These are phyloP conservation scores for Ophion ventricosus DNA, from an alignment of 2,888 invertebrate genomes.

Conservation along the genomic window DNA sequence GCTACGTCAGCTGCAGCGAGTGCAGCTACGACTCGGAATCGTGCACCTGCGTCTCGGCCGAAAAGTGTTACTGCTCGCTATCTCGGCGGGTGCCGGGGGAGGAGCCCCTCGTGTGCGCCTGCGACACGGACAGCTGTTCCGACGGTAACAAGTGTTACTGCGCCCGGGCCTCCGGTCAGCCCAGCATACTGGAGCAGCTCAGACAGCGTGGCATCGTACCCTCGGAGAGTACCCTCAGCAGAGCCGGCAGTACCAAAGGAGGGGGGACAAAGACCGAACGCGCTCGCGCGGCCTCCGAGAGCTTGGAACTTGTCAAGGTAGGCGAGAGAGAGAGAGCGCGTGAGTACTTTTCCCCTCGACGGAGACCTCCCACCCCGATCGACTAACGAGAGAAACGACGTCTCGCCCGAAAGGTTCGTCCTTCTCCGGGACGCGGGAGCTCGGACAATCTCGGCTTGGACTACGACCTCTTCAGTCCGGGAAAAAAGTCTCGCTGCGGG, in stretches of 20 bases:
- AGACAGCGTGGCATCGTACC: conserved; percentile 84
- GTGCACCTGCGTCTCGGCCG: conserved; percentile 90
- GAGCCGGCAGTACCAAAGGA: conserved; percentile 76
- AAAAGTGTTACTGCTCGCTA: conserved; percentile 94
- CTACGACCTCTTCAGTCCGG: conserved; percentile 88
- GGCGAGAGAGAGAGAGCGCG: too few relatives aligned
- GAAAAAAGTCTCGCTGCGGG: conserved; percentile 76
- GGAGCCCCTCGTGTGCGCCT: conserved; percentile 87
- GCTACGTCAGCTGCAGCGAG: conserved; percentile 94
- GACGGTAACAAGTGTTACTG: conserved; percentile 96
- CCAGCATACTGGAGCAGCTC: conserved; percentile 84
- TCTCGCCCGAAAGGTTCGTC: conserved; percentile 71
- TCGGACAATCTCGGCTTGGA: conserved; percentile 89
- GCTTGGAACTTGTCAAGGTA: conserved; percentile 81
- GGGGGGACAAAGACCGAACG: conserved; percentile 71
- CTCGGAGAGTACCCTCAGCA: conserved; percentile 79
- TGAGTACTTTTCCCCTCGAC: not conserved
- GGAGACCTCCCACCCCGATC: too few relatives aligned
- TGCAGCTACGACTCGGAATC: conserved; percentile 94
- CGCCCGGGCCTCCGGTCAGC: conserved; percentile 76
- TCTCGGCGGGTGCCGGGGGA: conserved; percentile 77
- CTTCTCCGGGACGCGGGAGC: conserved; percentile 80
- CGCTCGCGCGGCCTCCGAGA: conserved; percentile 78
- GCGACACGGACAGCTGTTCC: conserved; percentile 94
- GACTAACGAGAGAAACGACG: not conserved